These are phyloP conservation scores for Palythoa grandiflora DNA, from an alignment of 92 coral and sea anemone species.

Conservation along the genomic window DNA sequence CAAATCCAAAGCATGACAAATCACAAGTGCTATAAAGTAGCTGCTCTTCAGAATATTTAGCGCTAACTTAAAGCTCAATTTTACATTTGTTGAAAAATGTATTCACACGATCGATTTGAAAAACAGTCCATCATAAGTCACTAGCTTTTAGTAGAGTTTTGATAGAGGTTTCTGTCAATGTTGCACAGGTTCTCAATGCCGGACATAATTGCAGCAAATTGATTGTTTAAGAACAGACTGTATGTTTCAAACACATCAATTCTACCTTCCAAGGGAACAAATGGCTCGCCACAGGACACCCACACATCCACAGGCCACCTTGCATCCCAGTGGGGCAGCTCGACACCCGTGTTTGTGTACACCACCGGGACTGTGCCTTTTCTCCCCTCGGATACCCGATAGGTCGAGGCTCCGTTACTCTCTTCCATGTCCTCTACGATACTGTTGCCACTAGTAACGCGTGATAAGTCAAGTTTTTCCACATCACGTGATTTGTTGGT, in stretches of 20 bases:
- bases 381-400: slow-evolving; percentile 76
- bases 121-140: no score
- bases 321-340: slow-evolving; percentile 83
- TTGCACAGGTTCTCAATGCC: no score
- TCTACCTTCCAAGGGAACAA: slow-evolving; percentile 93
- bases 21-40: no score
- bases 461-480: slow-evolving; percentile 22
- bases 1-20: no score
- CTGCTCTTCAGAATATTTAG: no score
- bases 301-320: slow-evolving; percentile 94
- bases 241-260: background rate
- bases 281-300: slow-evolving; percentile 99
- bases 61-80: no score
- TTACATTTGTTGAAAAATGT: no score
- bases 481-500: slow-evolving; percentile 18
- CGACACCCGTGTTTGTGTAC: slow-evolving; percentile 44
- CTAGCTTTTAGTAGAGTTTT: no score
- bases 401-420: slow-evolving; percentile 69
- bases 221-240: no score
- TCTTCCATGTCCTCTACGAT: slow-evolving; percentile 37
- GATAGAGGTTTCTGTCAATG: no score
- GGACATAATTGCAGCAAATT: no score
- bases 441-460: slow-evolving; percentile 11
- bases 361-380: slow-evolving; percentile 73
- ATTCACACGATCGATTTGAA: no score